phyloP scores from a whole-genome alignment of 2,797 vertebrate species.

The Peromyscus aztecus region DNA sequence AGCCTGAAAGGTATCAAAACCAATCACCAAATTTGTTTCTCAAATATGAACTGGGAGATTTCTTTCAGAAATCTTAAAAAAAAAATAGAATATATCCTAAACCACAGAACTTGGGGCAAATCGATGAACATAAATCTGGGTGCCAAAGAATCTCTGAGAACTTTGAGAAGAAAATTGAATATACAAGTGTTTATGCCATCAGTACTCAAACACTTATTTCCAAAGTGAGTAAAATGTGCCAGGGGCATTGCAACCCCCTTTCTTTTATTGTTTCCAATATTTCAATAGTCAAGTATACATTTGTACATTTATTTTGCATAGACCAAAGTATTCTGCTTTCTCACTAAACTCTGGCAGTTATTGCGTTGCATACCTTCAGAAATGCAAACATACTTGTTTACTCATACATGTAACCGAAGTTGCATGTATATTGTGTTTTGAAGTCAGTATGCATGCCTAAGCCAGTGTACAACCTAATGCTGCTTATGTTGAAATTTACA shows the following conservation, averaged over 20 bases:
- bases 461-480: neutral
- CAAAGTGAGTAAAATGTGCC: neutral
- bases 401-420: neutral
- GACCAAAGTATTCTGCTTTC: neutral
- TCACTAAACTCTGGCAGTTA: neutral
- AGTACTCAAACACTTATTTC: neutral
- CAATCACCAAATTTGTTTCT: neutral
- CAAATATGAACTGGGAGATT: neutral
- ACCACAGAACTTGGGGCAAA: neutral
- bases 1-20: neutral
- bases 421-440: neutral
- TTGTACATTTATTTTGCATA: neutral
- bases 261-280: neutral
- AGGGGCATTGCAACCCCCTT: neutral
- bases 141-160: neutral
- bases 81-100: neutral
- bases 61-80: conserved; percentile 21
- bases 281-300: neutral
- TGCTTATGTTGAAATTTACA: conserved; percentile 16
- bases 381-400: neutral
- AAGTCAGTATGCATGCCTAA: neutral
- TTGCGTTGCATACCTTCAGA: neutral
- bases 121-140: neutral
- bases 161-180: neutral
- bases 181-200: neutral